phyloP scores from a whole-genome alignment of 2,113 vertebrate genomes.

The Etia nguti region DNA sequence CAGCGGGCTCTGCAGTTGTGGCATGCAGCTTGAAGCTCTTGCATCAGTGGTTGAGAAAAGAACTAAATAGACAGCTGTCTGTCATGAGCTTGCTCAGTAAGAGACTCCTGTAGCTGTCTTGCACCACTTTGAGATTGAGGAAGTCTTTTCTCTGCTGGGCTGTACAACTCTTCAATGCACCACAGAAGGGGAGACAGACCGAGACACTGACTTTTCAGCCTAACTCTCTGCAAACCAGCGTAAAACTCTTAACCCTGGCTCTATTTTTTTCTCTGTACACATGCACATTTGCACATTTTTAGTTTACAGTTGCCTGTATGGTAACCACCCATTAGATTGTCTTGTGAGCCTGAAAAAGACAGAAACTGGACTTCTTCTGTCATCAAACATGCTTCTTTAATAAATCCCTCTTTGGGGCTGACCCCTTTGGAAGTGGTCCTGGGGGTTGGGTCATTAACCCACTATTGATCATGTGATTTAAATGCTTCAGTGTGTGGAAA shows the following conservation, averaged over 20 bases:
- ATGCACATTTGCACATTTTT: not conserved
- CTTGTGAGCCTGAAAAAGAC: not conserved
- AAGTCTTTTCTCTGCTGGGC: not conserved
- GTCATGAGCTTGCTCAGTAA: not conserved
- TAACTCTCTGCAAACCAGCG: rapidly evolving
- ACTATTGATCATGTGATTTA: not conserved
- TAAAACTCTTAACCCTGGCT: not conserved
- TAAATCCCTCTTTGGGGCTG: not conserved
- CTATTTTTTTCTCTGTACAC: rapidly evolving
- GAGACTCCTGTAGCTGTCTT: not conserved
- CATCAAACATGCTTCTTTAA: not conserved
- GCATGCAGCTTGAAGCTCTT: not conserved
- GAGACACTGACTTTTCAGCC: rapidly evolving
- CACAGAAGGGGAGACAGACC: not conserved
- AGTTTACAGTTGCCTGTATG: not conserved
- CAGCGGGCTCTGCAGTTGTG: not conserved
- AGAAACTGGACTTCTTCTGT: not conserved
- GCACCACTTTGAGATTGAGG: not conserved
- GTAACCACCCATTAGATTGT: not conserved
- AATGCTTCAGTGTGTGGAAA: rapidly evolving
- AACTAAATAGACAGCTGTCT: not conserved
- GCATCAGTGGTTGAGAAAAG: not conserved
- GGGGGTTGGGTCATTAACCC: not conserved
- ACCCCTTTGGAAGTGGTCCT: not conserved
- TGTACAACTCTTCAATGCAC: not conserved